These are phyloP conservation scores for Chironomus striatipennis DNA, from an alignment of 1,140 invertebrate genomes.

Conservation along the genomic window DNA sequence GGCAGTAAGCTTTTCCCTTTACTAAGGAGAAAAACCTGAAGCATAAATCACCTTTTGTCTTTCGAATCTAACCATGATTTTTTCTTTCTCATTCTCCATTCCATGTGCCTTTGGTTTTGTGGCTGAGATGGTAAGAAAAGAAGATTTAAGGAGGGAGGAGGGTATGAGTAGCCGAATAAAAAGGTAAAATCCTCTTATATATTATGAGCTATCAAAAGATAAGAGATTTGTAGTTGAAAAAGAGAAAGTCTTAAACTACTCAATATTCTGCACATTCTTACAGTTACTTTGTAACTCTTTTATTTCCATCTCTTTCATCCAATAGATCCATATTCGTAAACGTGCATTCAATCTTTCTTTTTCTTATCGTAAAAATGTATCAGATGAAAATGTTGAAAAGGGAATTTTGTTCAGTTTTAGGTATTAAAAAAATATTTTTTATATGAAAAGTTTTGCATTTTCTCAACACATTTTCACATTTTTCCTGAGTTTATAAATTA, in stretches of 20 bases:
- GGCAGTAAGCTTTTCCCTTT: background rate
- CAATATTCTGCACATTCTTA: constrained; percentile 2
- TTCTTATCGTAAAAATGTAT: no score
- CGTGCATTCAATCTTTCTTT: no score
- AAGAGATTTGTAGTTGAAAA: constrained; percentile 13
- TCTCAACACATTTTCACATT: no score
- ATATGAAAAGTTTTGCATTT: no score
- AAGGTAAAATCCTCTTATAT: background rate
- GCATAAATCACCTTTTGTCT: constrained; percentile 8
- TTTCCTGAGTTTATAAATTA: no score
- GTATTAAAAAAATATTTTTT: no score
- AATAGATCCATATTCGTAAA: no score
- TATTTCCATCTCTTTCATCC: background rate
- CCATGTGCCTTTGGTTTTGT: background rate
- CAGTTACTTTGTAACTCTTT: background rate
- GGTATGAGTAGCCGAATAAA: background rate
- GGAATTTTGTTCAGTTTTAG: no score
- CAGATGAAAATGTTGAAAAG: no score
- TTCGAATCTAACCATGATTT: background rate
- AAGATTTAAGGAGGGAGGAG: background rate
- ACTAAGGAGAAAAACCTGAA: background rate
- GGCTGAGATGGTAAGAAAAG: background rate
- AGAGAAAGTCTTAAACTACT: background rate
- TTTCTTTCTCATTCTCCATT: background rate
- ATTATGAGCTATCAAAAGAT: constrained; percentile 14